Evolutionary conservation across 2,797 vertebrate genomes (phyloP).

Genomic region (Semaprochilodus insignis): DNA sequence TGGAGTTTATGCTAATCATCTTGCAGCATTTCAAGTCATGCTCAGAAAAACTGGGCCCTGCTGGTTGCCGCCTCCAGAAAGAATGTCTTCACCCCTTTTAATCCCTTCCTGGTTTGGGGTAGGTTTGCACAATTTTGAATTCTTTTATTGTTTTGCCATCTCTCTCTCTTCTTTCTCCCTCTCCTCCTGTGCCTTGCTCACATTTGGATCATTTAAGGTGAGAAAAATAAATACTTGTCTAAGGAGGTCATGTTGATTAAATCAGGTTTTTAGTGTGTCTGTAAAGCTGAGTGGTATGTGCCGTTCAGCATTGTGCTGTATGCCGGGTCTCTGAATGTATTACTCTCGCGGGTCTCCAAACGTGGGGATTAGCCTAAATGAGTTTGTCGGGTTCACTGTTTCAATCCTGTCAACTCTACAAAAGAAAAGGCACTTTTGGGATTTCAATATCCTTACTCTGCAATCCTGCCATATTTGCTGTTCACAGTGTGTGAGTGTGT

Average conservation of each 20-base stretch:
- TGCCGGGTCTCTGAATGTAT: constrained; percentile 34
- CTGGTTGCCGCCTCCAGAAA: background rate
- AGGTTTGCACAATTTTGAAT: background rate
- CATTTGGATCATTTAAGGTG: constrained; percentile 31
- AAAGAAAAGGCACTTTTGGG: constrained; percentile 64
- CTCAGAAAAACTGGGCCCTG: background rate
- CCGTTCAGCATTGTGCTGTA: constrained; percentile 25
- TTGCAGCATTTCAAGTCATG: background rate
- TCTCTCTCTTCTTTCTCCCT: background rate
- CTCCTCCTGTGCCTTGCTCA: background rate
- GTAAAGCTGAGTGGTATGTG: constrained; percentile 26
- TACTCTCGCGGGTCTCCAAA: constrained; percentile 51
- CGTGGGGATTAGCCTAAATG: constrained; percentile 64
- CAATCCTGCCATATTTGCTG: constrained; percentile 55
- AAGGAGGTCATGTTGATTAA: constrained; percentile 54
- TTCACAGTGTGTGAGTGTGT: constrained; percentile 52
- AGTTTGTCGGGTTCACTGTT: constrained; percentile 66
- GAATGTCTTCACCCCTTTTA: background rate
- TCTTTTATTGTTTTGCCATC: constrained; percentile 4
- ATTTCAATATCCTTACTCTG: constrained; percentile 60
- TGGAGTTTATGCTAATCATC: background rate
- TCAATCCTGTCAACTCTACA: constrained; percentile 64
- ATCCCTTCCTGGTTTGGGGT: background rate
- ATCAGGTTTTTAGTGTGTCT: constrained; percentile 17
- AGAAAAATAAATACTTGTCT: constrained; percentile 44